A percentile compares a stretch with the other conserved stretches of the same genome.
phyloP scores from a whole-genome alignment of 2,888 invertebrate species.

The Hemicrepidius hirtus region DNA sequence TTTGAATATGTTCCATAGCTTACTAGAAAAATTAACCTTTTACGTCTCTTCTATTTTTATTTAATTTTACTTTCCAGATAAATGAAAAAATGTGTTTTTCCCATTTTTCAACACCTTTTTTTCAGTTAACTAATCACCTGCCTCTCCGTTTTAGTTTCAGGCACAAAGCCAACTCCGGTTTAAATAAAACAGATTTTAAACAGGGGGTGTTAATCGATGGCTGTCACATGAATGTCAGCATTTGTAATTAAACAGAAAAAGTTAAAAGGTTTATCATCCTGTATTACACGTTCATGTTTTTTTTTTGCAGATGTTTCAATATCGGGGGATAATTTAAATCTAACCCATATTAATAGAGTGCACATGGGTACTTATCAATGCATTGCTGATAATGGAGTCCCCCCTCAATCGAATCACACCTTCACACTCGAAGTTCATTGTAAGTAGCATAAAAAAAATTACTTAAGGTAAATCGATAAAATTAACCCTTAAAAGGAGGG shows the following conservation, averaged over 20 bases:
- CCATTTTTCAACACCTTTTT: too few species aligned
- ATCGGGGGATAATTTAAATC: slow-evolving; percentile 85
- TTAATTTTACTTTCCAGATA: too few species aligned
- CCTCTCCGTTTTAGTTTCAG: background rate
- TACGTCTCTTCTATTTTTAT: too few species aligned
- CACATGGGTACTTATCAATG: slow-evolving; percentile 87
- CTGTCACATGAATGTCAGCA: background rate
- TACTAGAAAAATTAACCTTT: too few species aligned
- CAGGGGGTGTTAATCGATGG: background rate
- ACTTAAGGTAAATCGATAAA: too few species aligned
- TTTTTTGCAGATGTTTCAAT: slow-evolving; percentile 78
- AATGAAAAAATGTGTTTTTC: too few species aligned
- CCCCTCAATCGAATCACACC: slow-evolving; percentile 86
- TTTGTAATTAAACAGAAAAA: slow-evolving; percentile 3
- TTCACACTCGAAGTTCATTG: slow-evolving; percentile 93
- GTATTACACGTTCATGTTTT: background rate
- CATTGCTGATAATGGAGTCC: slow-evolving; percentile 89
- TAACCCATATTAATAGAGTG: slow-evolving; percentile 82
- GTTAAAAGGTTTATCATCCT: background rate
- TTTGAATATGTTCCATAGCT: too few species aligned
- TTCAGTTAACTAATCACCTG: background rate
- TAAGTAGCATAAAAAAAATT: too few species aligned
- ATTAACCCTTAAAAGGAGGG: too few species aligned
- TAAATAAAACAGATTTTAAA: background rate
- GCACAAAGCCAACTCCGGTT: background rate